Evolutionary conservation across 2,888 invertebrate genomes (phyloP).

Genomic region (Hirtodrosophila trivittata): DNA sequence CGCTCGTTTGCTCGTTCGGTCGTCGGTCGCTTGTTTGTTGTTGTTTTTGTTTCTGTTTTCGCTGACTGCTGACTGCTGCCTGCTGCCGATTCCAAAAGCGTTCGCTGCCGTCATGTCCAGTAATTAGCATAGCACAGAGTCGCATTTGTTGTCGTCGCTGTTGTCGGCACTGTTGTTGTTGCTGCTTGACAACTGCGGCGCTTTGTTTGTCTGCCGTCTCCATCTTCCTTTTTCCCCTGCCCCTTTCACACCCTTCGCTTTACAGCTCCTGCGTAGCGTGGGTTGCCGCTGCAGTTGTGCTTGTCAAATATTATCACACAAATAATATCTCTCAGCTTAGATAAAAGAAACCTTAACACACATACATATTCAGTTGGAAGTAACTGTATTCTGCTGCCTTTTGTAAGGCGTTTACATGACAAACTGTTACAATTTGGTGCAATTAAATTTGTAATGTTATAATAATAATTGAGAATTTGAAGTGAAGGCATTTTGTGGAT

Average conservation of each 20-base stretch:
- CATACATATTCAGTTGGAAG: too few relatives aligned
- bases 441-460: slow-evolving; percentile 23
- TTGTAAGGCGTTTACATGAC: slow-evolving; percentile 9
- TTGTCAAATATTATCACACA: slow-evolving; percentile 28
- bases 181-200: slow-evolving; percentile 65
- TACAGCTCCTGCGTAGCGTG: slow-evolving; percentile 18
- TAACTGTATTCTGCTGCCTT: too few relatives aligned
- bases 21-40: slow-evolving; percentile 30
- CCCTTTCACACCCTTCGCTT: not conserved
- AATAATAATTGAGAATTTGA: slow-evolving; percentile 16
- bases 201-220: slow-evolving; percentile 61
- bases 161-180: slow-evolving; percentile 8
- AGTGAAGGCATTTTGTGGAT: slow-evolving; percentile 29
- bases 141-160: slow-evolving; percentile 44
- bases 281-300: slow-evolving; percentile 33
- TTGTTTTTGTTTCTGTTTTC: slow-evolving; percentile 11
- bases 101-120: slow-evolving; percentile 73
- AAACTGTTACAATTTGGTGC: slow-evolving; percentile 20
- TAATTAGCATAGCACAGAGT: slow-evolving; percentile 77
- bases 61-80: slow-evolving; percentile 17
- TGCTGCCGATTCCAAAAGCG: slow-evolving; percentile 61
- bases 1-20: not conserved
- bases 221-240: not conserved
- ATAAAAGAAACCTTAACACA: too few relatives aligned
- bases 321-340: too few relatives aligned